Evolutionary conservation across 2,888 invertebrate species (phyloP).

Genomic region (Pandemis corylana): DNA sequence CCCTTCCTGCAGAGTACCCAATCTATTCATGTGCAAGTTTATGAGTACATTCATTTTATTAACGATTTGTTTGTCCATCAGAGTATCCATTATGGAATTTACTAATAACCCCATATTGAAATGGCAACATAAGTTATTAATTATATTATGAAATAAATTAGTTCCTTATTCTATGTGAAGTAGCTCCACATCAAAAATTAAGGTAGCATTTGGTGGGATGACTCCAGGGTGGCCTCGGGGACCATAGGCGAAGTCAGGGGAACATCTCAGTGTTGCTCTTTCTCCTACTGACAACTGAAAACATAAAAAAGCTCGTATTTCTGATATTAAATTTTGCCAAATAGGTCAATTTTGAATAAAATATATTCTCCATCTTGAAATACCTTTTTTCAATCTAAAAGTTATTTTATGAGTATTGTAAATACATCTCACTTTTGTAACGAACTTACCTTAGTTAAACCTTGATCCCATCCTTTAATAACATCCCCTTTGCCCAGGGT

Average conservation of each 20-base stretch:
- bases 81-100: background rate
- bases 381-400: too few species aligned
- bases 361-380: too few species aligned
- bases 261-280: slow-evolving; percentile 95
- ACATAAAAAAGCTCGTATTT: background rate
- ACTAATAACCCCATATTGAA: background rate
- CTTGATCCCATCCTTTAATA: slow-evolving; percentile 99
- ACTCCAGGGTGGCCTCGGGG: slow-evolving; percentile 95
- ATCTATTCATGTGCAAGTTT: too few species aligned
- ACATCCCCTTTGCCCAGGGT: slow-evolving; percentile 97
- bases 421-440: background rate
- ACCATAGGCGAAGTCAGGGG: slow-evolving; percentile 98
- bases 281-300: slow-evolving; percentile 96
- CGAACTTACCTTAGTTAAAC: slow-evolving; percentile 90
- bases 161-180: slow-evolving; percentile 90
- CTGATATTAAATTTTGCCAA: background rate
- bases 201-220: slow-evolving; percentile 96
- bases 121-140: slow-evolving; percentile 6
- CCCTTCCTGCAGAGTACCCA: too few species aligned
- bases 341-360: background rate
- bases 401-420: background rate
- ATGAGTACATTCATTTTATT: too few species aligned
- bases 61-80: background rate
- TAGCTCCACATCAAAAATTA: slow-evolving; percentile 98
- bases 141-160: slow-evolving; percentile 27